Evolutionary conservation across 1,140 invertebrate genomes (phyloP), one percentile per base, ranked within the genome.

Genomic region (Drosophila varians): DNA sequence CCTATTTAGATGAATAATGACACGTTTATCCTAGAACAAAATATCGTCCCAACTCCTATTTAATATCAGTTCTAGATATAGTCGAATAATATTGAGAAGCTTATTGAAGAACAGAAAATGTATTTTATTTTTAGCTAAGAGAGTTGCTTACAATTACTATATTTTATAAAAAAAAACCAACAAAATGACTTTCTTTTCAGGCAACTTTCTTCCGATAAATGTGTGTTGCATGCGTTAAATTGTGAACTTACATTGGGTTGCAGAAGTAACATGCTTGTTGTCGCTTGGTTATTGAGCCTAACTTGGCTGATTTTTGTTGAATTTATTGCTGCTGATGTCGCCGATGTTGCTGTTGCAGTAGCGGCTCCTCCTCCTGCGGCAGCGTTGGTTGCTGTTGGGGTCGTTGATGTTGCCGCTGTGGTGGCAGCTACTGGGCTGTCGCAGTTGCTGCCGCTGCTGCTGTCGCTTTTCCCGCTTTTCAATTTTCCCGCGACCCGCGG

Each of bases 211-310:
- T 21, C 16, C 28, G 21, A 16, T 25, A 28, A n/a, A 23, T 18
- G 4, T 8, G 21, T 47, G 23, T 16, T n/a, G 14, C 4, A 28
- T 18, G 25, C 8, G 14, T 42, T 14, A n/a, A n/a, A 19, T 42
- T 42, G 19, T 49, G n/a, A 47, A 80, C 90, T 91, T 77, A 91
- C 90, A 75, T 91, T 90, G 74, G 90, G 90, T 69, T 91, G 90
- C 88, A 91, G 70, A 60, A 91, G 89, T 89, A 91, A 91, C 90
- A 91, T 91, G 86, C 90, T 91, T 91, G 90, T 78, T 60, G 76
- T 70, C 73, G 82, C 79, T 90, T 57, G 82, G 56, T 55, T 84
- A 58, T 68, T 73, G 14, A 70, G 82, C 75, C 87, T 83, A 60
- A 82, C 40, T 71, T 87, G 82, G 82, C 82, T 82, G 61, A 71